Evolutionary conservation across 2,888 invertebrate species (phyloP).

Genomic region (Drosophila basisetae): DNA sequence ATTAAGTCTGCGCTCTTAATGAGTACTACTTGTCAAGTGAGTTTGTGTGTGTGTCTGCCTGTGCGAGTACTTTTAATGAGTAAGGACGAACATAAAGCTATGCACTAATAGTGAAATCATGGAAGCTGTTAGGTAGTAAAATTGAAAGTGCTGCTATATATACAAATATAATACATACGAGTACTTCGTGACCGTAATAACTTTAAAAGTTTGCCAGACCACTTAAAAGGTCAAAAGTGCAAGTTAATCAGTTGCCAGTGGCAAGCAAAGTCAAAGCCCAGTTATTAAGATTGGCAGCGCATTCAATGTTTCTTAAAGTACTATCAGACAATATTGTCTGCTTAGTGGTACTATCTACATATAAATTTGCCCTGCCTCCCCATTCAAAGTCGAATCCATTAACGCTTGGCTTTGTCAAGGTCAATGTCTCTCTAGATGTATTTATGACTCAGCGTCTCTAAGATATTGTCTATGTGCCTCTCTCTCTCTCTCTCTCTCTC

Average conservation of each 20-base stretch:
- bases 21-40: conserved; percentile 31
- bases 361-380: conserved; percentile 27
- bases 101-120: conserved; percentile 16
- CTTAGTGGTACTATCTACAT: background rate
- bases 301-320: conserved; percentile 10
- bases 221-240: conserved; percentile 32
- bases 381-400: conserved; percentile 60
- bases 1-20: conserved; percentile 58
- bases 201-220: conserved; percentile 15
- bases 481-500: conserved; percentile 1
- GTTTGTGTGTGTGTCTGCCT: background rate
- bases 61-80: conserved; percentile 12
- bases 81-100: conserved; percentile 28
- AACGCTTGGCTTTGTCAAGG: conserved; percentile 62
- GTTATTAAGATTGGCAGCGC: conserved; percentile 9
- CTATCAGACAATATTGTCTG: too few relatives aligned
- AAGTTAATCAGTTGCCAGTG: conserved; percentile 13
- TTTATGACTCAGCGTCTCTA: conserved; percentile 40
- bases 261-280: conserved; percentile 7
- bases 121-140: conserved; percentile 10
- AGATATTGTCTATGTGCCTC: conserved; percentile 21
- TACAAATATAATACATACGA: background rate
- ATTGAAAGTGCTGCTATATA: background rate
- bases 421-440: conserved; percentile 51
- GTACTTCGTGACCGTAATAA: conserved; percentile 20